Evolutionary conservation across 2,888 invertebrate species (phyloP), one percentile per base, ranked within the genome.

Genomic region (Apotomis capreana): DNA sequence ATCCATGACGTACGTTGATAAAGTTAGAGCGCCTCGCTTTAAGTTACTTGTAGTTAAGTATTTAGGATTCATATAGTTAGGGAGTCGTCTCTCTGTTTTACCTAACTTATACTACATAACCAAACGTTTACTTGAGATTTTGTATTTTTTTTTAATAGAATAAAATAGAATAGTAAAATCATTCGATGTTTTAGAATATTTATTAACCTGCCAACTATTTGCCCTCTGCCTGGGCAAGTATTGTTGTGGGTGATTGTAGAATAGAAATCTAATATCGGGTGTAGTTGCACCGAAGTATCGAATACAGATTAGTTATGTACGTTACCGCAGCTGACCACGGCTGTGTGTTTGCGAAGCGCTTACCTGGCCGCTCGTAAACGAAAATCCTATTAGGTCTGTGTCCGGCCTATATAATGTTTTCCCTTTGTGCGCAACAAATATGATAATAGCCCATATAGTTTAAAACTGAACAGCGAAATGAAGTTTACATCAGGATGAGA

Each of bases 341-440:
- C 58, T 72, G 67, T 57, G 71, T 71, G 72, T 72, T 72, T 72
- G 63, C 46, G 68, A 68, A 68, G 72, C 58, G 68, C 68, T 59
- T 70, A 58, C 63, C 62, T 61, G 68, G 68, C 26, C 12, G 63
- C 71, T 71, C 61, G 59, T 68, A 63, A 72, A 63, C 72, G 72
- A 63, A 72, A 68, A 72, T 63, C 68, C 72, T 72, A 72, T 63
- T 72, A 72, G 63, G 55, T 55, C 62, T 68, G 63, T 68, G 72
- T 59, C 72, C 67, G 67, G 72, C 68, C 65, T 60, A 58, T 72
- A 68, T 68, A 68, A 52, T 68, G 72, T 63, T 68, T 62, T 44
- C 71, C 40, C 67, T 71, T 61, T 67, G 61, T 62, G 67, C 61
- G 49, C 57, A 67, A 71, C 58, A 59, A 58, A 62, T 57, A 65